phyloP scores from a whole-genome alignment of 2,888 invertebrate genomes.

The Scotopteryx bipunctaria region DNA sequence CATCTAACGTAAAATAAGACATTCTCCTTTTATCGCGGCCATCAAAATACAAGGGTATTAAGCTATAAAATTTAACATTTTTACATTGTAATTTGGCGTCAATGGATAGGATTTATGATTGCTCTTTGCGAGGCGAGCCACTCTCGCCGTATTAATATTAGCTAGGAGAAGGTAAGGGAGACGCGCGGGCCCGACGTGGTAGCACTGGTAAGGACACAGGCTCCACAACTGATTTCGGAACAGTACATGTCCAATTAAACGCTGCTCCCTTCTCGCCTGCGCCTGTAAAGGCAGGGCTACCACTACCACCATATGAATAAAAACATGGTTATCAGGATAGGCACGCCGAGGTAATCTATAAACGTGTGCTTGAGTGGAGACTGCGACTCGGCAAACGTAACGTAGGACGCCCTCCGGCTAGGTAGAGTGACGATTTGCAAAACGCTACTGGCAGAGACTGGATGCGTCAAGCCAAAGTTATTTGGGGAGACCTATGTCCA shows the following conservation, averaged over 20 bases:
- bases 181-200: not conserved
- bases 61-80: conserved; percentile 46
- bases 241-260: conserved; percentile 51
- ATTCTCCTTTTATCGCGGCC: conserved; percentile 35
- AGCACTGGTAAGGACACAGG: conserved; percentile 33
- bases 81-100: conserved; percentile 50
- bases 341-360: no score
- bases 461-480: no score
- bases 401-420: no score
- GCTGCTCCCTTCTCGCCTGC: conserved; percentile 16
- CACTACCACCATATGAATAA: not conserved
- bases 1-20: conserved; percentile 39
- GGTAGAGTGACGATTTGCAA: no score
- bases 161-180: conserved; percentile 26
- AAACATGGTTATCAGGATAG: no score
- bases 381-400: no score
- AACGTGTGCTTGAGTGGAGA: no score
- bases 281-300: not conserved
- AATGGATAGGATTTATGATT: conserved; percentile 54
- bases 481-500: no score
- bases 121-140: conserved; percentile 41
- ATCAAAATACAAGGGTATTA: conserved; percentile 38
- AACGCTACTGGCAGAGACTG: no score
- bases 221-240: conserved; percentile 48
- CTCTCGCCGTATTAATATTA: conserved; percentile 51